Percentiles rank a stretch among this genome's conserved stretches.
phyloP scores from a whole-genome alignment of 2,888 invertebrate species.

The Synanthedon vespiformis region DNA sequence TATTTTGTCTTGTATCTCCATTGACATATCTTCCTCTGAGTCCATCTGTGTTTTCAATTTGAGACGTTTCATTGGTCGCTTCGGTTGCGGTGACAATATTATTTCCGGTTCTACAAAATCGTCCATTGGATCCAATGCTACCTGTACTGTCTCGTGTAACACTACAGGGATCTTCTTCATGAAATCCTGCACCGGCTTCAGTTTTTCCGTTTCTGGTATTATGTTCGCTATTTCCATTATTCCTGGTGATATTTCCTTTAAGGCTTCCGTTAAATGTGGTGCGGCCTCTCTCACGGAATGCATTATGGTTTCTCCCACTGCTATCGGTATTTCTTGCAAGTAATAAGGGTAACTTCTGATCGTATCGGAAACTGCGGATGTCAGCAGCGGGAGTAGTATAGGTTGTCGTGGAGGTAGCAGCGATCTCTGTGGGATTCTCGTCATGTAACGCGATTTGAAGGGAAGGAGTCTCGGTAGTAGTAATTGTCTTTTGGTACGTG shows the following conservation, averaged over 20 bases:
- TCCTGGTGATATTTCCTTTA: slow-evolving; percentile 59
- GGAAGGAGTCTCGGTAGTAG: slow-evolving; percentile 39
- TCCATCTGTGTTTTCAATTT: slow-evolving; percentile 24
- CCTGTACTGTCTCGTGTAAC: slow-evolving; percentile 55
- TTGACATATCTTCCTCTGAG: slow-evolving; percentile 24
- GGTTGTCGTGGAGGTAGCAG: slow-evolving; percentile 46
- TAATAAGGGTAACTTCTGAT: slow-evolving; percentile 62
- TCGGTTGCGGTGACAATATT: slow-evolving; percentile 15
- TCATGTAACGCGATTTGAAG: slow-evolving; percentile 30
- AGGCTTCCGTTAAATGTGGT: slow-evolving; percentile 54
- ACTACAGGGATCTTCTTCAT: slow-evolving; percentile 51
- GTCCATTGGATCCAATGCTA: slow-evolving; percentile 33
- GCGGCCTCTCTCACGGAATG: slow-evolving; percentile 57
- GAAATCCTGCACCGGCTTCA: slow-evolving; percentile 39
- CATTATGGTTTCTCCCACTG: slow-evolving; percentile 57
- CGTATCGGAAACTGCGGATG: slow-evolving; percentile 52
- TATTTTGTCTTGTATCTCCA: slow-evolving; percentile 33
- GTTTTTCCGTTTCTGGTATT: slow-evolving; percentile 40
- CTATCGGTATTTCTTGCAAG: slow-evolving; percentile 61
- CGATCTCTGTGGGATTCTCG: slow-evolving; percentile 22
- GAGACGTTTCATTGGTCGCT: slow-evolving; percentile 11
- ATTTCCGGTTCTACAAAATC: slow-evolving; percentile 29
- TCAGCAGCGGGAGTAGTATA: slow-evolving; percentile 49
- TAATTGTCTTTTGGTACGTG: slow-evolving; percentile 46
- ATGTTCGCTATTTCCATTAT: slow-evolving; percentile 58